phyloP scores from a whole-genome alignment of 2,888 invertebrate genomes.

The Calliphora vomitoria region DNA sequence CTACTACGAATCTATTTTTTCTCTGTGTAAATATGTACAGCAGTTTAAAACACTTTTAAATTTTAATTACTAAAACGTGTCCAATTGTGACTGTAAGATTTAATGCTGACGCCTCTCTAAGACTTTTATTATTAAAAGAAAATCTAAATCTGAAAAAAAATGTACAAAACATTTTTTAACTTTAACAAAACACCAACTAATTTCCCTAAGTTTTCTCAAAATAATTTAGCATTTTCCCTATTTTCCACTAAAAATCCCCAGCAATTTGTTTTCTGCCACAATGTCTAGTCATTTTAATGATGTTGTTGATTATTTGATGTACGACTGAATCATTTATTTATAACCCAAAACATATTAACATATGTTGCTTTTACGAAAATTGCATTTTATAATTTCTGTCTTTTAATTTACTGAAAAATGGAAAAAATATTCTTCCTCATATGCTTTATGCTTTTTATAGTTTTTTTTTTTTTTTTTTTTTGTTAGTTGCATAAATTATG shows the following conservation, averaged over 20 bases:
- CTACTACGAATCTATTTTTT: no score
- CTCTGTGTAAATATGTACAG: neutral
- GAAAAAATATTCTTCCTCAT: neutral
- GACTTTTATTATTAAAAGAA: neutral
- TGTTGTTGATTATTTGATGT: conserved; percentile 62
- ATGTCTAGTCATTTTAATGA: conserved; percentile 61
- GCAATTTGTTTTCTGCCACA: conserved; percentile 57
- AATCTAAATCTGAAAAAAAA: neutral
- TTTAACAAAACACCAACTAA: conserved; percentile 28
- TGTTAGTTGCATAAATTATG: conserved; percentile 38
- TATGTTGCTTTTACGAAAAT: conserved; percentile 2
- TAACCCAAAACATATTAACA: conserved; percentile 10
- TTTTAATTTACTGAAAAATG: neutral
- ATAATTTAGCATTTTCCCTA: neutral
- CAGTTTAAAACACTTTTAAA: neutral
- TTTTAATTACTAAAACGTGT: neutral
- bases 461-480: no score
- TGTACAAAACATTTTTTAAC: neutral
- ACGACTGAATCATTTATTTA: conserved; percentile 23
- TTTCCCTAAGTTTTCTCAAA: neutral
- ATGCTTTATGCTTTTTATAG: neutral
- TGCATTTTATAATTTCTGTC: neutral
- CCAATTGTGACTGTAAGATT: neutral
- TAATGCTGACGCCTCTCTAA: conserved; percentile 23
- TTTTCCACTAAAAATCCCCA: neutral